A percentile compares a stretch with the other conserved stretches of the same genome.
These are phyloP conservation scores for Ginglymostoma cirratum DNA, from an alignment of 2,113 vertebrate species.

Conservation along the genomic window DNA sequence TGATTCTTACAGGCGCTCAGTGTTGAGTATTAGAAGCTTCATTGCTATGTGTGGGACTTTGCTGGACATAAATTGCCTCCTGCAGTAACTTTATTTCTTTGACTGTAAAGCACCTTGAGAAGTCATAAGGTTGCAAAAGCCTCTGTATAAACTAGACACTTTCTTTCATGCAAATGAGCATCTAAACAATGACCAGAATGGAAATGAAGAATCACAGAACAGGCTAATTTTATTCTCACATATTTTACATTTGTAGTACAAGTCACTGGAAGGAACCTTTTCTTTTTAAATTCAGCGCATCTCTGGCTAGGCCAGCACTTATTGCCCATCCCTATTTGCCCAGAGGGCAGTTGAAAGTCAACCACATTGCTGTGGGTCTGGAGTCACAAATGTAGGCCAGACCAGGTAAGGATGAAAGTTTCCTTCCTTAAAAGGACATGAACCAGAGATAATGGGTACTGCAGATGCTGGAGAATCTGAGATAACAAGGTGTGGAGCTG, in stretches of 20 bases:
- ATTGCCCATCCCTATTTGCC: too few species aligned
- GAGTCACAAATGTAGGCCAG: too few species aligned
- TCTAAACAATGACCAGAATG: neutral
- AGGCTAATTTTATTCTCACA: neutral
- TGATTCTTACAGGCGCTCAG: neutral
- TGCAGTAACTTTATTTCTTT: neutral
- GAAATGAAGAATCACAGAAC: neutral
- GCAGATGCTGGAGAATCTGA: too few species aligned
- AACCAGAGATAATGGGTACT: too few species aligned
- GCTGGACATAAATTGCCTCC: neutral
- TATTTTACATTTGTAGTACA: neutral
- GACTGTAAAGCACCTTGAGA: neutral
- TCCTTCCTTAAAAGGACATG: too few species aligned
- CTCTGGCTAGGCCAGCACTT: too few species aligned
- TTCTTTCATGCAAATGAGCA: neutral
- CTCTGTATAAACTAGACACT: neutral
- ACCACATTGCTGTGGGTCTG: too few species aligned
- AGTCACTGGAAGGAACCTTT: neutral
- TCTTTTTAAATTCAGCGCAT: too few species aligned
- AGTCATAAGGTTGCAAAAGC: neutral
- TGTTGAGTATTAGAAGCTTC: neutral
- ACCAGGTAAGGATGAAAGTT: too few species aligned
- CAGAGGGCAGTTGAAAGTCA: too few species aligned
- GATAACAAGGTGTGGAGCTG: too few species aligned
- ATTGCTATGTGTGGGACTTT: neutral